Percentiles rank a stretch among this genome's conserved stretches.
phyloP scores from a whole-genome alignment of 2,113 vertebrate species.

The Ornithorhynchus anatinus region DNA sequence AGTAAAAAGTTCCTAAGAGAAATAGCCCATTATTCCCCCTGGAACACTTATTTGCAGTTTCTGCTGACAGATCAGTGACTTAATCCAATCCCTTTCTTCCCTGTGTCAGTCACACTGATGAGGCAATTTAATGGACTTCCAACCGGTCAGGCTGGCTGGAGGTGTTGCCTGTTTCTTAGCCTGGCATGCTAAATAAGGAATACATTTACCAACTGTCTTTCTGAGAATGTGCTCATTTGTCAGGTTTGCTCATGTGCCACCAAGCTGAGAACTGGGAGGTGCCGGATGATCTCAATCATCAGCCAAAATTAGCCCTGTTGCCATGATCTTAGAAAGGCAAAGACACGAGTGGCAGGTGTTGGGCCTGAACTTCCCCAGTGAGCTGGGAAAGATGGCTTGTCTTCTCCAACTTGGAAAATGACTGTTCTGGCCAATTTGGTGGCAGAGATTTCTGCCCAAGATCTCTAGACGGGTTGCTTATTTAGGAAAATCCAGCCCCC shows the following conservation, averaged over 20 bases:
- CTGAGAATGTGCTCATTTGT: constrained; percentile 56
- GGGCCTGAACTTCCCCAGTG: constrained; percentile 1
- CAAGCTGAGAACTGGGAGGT: no score
- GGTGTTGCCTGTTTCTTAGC: not conserved
- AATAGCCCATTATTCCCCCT: no score
- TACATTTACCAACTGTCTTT: constrained; percentile 60
- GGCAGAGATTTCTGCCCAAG: not conserved
- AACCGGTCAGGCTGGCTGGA: not conserved
- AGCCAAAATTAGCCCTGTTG: constrained; percentile 52
- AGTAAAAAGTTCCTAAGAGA: no score
- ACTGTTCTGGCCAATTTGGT: constrained; percentile 29
- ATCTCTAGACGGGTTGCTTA: not conserved
- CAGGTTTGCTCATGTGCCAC: constrained; percentile 56
- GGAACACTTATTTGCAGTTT: not conserved
- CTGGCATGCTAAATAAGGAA: constrained; percentile 43
- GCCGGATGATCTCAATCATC: constrained; percentile 42
- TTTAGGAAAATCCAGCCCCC: no score
- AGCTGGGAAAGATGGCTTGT: not conserved
- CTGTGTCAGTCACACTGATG: not conserved
- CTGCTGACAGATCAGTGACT: not conserved
- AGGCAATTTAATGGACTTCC: not conserved
- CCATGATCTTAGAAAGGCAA: constrained; percentile 37
- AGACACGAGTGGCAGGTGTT: not conserved
- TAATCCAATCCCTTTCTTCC: not conserved
- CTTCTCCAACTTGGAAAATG: constrained; percentile 16